phyloP scores from a whole-genome alignment of 2,797 vertebrate genomes.

The Harpagifer antarcticus region DNA sequence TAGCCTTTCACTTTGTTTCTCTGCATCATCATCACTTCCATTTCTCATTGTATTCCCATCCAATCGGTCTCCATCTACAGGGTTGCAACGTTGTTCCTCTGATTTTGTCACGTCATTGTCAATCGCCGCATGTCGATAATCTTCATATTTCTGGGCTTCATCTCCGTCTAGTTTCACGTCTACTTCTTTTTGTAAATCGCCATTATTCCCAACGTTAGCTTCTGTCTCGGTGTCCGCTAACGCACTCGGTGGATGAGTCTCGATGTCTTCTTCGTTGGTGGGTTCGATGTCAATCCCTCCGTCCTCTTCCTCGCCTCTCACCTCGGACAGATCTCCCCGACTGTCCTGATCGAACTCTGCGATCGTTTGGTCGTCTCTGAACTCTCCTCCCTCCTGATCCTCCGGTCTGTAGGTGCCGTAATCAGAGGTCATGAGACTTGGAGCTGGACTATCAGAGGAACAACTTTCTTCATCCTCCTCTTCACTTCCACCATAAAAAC shows the following conservation, averaged over 20 bases:
- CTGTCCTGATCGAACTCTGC: constrained; percentile 69
- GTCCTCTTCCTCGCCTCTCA: constrained; percentile 47
- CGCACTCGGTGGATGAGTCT: not conserved
- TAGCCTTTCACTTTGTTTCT: not conserved
- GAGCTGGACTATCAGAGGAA: constrained; percentile 60
- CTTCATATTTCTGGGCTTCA: not conserved
- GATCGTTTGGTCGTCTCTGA: constrained; percentile 61
- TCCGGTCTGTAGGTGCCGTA: constrained; percentile 78
- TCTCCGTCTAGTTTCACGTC: not conserved
- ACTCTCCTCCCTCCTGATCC: constrained; percentile 64
- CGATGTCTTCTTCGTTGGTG: not conserved
- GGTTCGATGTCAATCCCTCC: constrained; percentile 18
- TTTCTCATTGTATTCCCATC: not conserved
- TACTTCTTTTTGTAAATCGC: not conserved
- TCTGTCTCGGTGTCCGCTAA: not conserved
- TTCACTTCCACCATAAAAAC: constrained; percentile 1
- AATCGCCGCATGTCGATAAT: not conserved
- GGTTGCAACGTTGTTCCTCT: not conserved
- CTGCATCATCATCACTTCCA: not conserved
- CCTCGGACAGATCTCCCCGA: constrained; percentile 55
- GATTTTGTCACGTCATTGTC: not conserved
- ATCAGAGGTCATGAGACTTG: constrained; percentile 78
- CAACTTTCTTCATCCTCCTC: not conserved
- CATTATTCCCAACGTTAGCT: not conserved
- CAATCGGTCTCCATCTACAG: not conserved